Base-by-base conservation (phyloP, 2,797 vertebrate species). In the Aratinga solstitialis region DNA sequence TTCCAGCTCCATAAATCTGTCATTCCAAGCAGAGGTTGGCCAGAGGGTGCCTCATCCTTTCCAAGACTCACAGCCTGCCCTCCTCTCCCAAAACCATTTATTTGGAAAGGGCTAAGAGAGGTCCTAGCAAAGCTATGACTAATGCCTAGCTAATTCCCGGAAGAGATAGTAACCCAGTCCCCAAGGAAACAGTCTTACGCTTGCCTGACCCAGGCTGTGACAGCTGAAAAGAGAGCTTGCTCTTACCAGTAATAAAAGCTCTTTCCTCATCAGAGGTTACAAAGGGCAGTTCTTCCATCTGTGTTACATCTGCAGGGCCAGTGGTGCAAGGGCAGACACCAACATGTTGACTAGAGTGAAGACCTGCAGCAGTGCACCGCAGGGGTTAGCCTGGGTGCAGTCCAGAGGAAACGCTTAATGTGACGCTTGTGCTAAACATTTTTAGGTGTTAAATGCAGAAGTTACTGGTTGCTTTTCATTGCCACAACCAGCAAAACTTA, bases 131-230 rank as follows among this genome's bases (percentile, higher is more conserved):
- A 97, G 43, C 79, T 80, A 13, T 92, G 94, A 96, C 51, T 95
- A 95, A 96, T 47, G 65, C 93, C 82, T 56, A 27, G 53, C 54
- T 73, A 58, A 96, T 53, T 61, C 92, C 92, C 91, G 30, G 80
- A 32, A 43, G 81, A 78, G 79, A 58, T 43, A 72, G 68, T 30
- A 78, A 51, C 73, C n/a, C 82, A 86, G 38, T 54, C 92, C 66
- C 82, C 83, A 56, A 10, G 87, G 62, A 81, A 87, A 24, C n/a
- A 22, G 59, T 43, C 50, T 72, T 14, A 29, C 3, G 17, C 73
- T 72, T 78, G 38, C 66, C 82, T 76, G 89, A 69, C 89, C 87
- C 76, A 22, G 58, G 38, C 79, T 36, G 50, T 72, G 89, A 75
- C 47, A 81, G 73, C 48, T 96, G 43, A 63, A 56, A 58, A 53